Percentiles rank a stretch among this genome's conserved stretches.
Evolutionary conservation across 1,140 invertebrate species (phyloP).

Genomic region (Lordiphosa collinella): DNA sequence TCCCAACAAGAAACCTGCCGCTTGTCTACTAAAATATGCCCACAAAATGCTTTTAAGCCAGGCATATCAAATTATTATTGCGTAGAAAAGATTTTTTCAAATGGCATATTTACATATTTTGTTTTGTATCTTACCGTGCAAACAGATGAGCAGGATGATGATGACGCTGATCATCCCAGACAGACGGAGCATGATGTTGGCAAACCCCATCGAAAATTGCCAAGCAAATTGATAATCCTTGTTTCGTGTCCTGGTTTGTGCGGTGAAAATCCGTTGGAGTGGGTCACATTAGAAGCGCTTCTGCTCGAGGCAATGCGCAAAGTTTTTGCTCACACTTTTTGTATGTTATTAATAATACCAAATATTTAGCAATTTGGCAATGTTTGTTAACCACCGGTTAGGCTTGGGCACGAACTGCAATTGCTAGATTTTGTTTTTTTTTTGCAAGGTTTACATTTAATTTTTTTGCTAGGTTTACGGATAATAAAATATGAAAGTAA

Average conservation of each 20-base stretch:
- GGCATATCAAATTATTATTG: conserved; percentile 54
- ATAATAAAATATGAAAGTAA: conserved; percentile 6
- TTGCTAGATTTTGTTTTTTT: background rate
- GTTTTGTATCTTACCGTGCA: conserved; percentile 56
- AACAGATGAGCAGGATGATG: conserved; percentile 30
- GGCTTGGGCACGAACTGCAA: conserved; percentile 1
- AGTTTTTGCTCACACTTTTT: background rate
- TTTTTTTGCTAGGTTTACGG: background rate
- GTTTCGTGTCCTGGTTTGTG: conserved; percentile 19
- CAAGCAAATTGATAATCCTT: conserved; percentile 69
- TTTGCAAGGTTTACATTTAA: conserved; percentile 3
- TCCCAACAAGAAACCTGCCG: conserved; percentile 1
- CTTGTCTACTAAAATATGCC: conserved; percentile 31
- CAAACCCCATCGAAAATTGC: conserved; percentile 53
- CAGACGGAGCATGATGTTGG: conserved; percentile 27
- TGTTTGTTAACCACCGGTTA: background rate
- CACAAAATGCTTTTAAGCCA: conserved; percentile 49
- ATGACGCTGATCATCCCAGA: conserved; percentile 9
- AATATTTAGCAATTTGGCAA: background rate
- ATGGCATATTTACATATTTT: conserved; percentile 35
- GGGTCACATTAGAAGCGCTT: conserved; percentile 53
- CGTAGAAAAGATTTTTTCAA: conserved; percentile 2
- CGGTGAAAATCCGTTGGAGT: conserved; percentile 50
- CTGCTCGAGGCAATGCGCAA: conserved; percentile 29
- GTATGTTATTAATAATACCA: background rate